Conservation (phyloP, 2,888 invertebrate genomes). For the Oscheius sp. region DNA sequence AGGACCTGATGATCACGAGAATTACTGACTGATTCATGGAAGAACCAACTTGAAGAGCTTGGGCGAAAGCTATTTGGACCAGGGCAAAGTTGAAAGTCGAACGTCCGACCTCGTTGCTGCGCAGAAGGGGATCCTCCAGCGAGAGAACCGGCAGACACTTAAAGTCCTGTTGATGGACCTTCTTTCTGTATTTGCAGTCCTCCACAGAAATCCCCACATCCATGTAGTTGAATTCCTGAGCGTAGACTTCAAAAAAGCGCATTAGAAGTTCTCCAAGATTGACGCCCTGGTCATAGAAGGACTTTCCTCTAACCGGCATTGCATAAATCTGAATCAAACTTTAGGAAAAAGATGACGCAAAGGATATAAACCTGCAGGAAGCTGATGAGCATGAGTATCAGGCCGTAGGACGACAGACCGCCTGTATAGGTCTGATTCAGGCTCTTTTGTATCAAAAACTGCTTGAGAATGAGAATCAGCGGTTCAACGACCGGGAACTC, state of each 20-base stretch:
- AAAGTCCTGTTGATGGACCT: slow-evolving; percentile 26
- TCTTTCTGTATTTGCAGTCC: slow-evolving; percentile 43
- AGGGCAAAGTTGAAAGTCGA: slow-evolving; percentile 93
- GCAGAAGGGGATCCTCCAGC: slow-evolving; percentile 94
- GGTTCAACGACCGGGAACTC: slow-evolving; percentile 89
- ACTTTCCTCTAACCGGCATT: slow-evolving; percentile 39
- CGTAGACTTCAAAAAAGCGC: slow-evolving; percentile 76
- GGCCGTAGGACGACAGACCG: slow-evolving; percentile 97
- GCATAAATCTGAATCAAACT: slow-evolving; percentile 51
- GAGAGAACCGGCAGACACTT: slow-evolving; percentile 83
- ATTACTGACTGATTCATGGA: slow-evolving; percentile 2
- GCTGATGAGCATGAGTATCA: slow-evolving; percentile 97
- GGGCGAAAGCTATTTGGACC: slow-evolving; percentile 93
- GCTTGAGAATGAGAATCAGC: slow-evolving; percentile 95
- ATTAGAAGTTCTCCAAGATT: slow-evolving; percentile 83
- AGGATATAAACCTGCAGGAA: slow-evolving; percentile 83
- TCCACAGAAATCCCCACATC: slow-evolving; percentile 78
- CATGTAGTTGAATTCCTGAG: slow-evolving; percentile 86
- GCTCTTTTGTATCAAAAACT: slow-evolving; percentile 96
- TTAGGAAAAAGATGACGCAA: not conserved
- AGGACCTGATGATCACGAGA: slow-evolving; percentile 13
- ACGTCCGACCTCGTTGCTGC: slow-evolving; percentile 90
- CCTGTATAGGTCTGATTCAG: slow-evolving; percentile 99
- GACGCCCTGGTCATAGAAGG: slow-evolving; percentile 50
- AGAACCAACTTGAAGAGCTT: slow-evolving; percentile 82